phyloP scores from a whole-genome alignment of 2,888 invertebrate genomes.

The Choristoneura rosaceana region DNA sequence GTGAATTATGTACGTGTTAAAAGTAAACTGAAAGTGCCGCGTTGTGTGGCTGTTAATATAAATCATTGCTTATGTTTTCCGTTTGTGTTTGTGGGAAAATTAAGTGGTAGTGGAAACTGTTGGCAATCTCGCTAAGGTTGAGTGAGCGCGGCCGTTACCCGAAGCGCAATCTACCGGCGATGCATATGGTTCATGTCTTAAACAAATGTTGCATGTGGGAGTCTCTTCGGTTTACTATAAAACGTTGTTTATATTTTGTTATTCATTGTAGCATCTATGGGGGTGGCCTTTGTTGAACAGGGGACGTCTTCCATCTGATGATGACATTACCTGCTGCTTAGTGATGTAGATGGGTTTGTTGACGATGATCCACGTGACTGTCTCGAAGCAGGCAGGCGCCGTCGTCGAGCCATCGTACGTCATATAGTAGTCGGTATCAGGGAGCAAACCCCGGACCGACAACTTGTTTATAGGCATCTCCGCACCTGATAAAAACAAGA shows the following conservation, averaged over 20 bases:
- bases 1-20: slow-evolving; percentile 86
- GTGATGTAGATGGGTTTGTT: slow-evolving; percentile 99
- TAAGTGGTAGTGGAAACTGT: slow-evolving; percentile 80
- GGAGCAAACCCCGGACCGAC: slow-evolving; percentile 94
- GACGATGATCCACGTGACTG: slow-evolving; percentile 98
- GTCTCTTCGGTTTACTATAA: background rate
- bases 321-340: slow-evolving; percentile 93
- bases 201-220: slow-evolving; percentile 23
- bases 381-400: slow-evolving; percentile 98
- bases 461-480: slow-evolving; percentile 93
- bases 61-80: slow-evolving; percentile 86
- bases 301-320: too few relatives aligned
- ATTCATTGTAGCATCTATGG: too few relatives aligned
- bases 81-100: slow-evolving; percentile 81
- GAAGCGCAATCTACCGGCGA: slow-evolving; percentile 57
- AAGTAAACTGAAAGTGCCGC: slow-evolving; percentile 85
- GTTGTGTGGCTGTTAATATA: slow-evolving; percentile 84
- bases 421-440: slow-evolving; percentile 98
- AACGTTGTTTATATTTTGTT: background rate
- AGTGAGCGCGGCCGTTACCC: slow-evolving; percentile 61
- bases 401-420: slow-evolving; percentile 99
- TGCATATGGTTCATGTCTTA: slow-evolving; percentile 34
- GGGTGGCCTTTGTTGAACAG: too few relatives aligned
- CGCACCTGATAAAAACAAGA: slow-evolving; percentile 86
- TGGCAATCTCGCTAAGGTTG: slow-evolving; percentile 72